Evolutionary conservation across 2,797 vertebrate genomes (phyloP).

Genomic region (Ataeniobius toweri): DNA sequence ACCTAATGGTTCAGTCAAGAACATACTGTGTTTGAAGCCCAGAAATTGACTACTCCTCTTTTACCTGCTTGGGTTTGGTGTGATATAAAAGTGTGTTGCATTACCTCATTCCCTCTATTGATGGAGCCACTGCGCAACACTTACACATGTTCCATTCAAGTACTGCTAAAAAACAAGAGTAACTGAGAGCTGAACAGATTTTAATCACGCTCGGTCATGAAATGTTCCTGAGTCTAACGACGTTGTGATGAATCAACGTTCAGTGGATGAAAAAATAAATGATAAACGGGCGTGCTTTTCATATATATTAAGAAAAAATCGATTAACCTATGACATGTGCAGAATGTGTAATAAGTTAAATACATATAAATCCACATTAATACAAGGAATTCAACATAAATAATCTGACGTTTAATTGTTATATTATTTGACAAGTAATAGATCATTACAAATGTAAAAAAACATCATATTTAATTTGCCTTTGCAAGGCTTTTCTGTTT

Average conservation of each 20-base stretch:
- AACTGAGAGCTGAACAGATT: neutral
- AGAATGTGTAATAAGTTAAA: neutral
- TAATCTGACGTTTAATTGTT: too few relatives aligned
- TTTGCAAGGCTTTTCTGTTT: too few relatives aligned
- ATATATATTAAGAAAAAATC: neutral
- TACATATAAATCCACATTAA: neutral
- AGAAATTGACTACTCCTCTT: neutral
- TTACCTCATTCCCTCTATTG: constrained; percentile 13
- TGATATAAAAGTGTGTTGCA: neutral
- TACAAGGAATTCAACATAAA: too few relatives aligned
- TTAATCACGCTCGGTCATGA: neutral
- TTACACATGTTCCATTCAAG: constrained; percentile 16
- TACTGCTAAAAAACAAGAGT: neutral
- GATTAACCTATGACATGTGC: too few relatives aligned
- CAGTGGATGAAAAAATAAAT: neutral
- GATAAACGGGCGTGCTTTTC: neutral
- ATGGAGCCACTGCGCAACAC: constrained; percentile 37
- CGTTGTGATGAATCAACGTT: neutral
- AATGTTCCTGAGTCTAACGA: neutral
- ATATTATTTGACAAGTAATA: too few relatives aligned
- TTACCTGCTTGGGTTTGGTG: neutral
- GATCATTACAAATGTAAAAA: too few relatives aligned
- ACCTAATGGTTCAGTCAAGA: too few relatives aligned
- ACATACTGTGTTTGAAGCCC: neutral
- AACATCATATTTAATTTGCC: too few relatives aligned